Percentiles rank a stretch among this genome's conserved stretches.
phyloP scores from a whole-genome alignment of 2,113 vertebrate genomes.

The Rhynchopsitta pachyrhyncha region DNA sequence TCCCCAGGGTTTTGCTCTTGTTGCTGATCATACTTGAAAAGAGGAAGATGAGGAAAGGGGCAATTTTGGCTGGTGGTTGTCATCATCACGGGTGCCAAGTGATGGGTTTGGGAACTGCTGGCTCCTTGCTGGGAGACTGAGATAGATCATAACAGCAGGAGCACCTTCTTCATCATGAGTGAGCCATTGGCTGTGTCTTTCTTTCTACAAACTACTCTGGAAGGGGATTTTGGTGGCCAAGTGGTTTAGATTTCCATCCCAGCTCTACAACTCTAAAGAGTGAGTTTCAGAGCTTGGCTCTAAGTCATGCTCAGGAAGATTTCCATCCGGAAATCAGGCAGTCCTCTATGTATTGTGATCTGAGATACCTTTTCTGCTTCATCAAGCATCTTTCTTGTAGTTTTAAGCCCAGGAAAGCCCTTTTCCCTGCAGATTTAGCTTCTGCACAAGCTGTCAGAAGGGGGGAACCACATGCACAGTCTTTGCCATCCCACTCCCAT shows the following conservation, averaged over 20 bases:
- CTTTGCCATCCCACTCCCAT: not conserved
- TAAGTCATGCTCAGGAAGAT: rapidly evolving
- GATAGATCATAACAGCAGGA: not conserved
- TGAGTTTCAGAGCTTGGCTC: not conserved
- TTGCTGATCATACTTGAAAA: not conserved
- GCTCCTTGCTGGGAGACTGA: rapidly evolving
- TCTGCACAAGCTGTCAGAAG: not conserved
- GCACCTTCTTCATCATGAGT: not conserved
- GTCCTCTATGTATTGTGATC: not conserved
- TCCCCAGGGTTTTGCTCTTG: not conserved
- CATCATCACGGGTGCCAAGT: rapidly evolving
- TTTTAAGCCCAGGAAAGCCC: not conserved
- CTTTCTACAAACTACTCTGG: not conserved
- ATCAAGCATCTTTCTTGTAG: not conserved
- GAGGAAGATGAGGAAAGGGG: not conserved
- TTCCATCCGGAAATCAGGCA: not conserved
- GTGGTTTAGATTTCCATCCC: not conserved
- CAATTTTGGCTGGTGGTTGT: rapidly evolving
- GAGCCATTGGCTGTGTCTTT: rapidly evolving
- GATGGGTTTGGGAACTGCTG: not conserved
- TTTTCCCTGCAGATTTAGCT: rapidly evolving
- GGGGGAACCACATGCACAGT: rapidly evolving
- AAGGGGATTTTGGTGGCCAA: not conserved
- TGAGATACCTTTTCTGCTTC: not conserved
- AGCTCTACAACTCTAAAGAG: not conserved